Conservation (phyloP, 2,113 vertebrate species). For the Pycnonotus jocosus region DNA sequence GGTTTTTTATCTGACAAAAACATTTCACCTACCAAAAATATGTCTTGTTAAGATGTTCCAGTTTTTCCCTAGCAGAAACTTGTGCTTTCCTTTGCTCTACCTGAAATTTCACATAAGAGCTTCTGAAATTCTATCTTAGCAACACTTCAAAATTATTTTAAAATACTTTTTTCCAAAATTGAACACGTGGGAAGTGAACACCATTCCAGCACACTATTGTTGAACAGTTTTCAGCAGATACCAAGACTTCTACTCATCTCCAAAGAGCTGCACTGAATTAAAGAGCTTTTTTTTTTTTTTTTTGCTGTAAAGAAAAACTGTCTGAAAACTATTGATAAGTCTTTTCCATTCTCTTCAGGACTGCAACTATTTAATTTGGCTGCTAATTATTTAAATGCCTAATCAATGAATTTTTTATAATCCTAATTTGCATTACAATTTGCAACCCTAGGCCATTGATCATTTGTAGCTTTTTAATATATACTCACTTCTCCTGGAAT, state of each 20-base stretch:
- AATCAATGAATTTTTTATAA: neutral
- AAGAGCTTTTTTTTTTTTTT: neutral
- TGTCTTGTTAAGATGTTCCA: neutral
- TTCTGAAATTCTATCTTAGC: neutral
- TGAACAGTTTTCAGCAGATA: neutral
- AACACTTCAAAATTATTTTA: neutral
- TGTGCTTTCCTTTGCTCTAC: neutral
- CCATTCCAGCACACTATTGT: neutral
- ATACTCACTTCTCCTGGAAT: neutral
- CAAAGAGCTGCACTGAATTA: neutral
- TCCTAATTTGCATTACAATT: neutral
- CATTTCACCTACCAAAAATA: neutral
- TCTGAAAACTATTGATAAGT: neutral
- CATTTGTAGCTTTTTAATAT: neutral
- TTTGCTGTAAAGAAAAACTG: neutral
- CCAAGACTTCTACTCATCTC: neutral
- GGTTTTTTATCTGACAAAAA: neutral
- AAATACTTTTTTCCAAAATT: neutral
- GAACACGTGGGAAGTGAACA: neutral
- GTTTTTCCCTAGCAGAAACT: neutral
- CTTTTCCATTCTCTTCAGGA: neutral
- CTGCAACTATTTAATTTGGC: neutral
- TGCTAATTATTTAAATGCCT: constrained; percentile 12
- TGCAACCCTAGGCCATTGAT: neutral
- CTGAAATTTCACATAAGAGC: neutral